Percentiles rank a stretch among this genome's conserved stretches.
Evolutionary conservation across 2,888 invertebrate species (phyloP).

Genomic region (Nephrotoma flavescens): DNA sequence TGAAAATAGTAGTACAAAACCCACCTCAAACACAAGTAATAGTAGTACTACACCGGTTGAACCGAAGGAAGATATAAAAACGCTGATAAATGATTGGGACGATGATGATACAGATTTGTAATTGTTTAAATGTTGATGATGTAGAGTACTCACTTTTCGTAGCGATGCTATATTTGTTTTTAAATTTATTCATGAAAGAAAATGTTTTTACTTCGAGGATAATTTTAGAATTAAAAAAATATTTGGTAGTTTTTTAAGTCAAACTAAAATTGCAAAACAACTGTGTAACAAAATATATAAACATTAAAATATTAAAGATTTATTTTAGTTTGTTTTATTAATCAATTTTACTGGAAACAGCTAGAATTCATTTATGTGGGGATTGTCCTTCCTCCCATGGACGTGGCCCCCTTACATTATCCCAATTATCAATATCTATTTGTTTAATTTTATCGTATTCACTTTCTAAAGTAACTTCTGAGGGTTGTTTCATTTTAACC

Average conservation of each 20-base stretch:
- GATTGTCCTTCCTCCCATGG: conserved; percentile 58
- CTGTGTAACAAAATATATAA: neutral
- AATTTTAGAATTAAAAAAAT: neutral
- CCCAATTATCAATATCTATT: conserved; percentile 69
- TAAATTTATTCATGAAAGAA: neutral
- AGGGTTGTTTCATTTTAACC: conserved; percentile 45
- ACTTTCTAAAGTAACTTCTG: conserved; percentile 55
- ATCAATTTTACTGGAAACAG: neutral
- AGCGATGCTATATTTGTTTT: neutral
- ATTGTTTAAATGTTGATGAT: neutral
- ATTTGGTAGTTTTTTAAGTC: neutral
- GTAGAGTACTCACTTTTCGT: neutral
- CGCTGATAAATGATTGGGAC: conserved; percentile 29
- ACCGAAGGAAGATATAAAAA: conserved; percentile 20
- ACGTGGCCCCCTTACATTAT: conserved; percentile 68
- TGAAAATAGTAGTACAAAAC: neutral
- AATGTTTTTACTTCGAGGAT: neutral
- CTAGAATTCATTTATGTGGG: neutral
- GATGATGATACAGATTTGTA: conserved; percentile 21
- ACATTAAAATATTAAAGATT: neutral
- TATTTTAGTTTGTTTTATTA: neutral
- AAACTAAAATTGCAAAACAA: neutral
- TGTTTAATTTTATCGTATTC: conserved; percentile 58
- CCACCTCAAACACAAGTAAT: neutral
- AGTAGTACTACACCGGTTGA: neutral